phyloP scores from a whole-genome alignment of 2,888 invertebrate genomes.

The Nysson spinosus region DNA sequence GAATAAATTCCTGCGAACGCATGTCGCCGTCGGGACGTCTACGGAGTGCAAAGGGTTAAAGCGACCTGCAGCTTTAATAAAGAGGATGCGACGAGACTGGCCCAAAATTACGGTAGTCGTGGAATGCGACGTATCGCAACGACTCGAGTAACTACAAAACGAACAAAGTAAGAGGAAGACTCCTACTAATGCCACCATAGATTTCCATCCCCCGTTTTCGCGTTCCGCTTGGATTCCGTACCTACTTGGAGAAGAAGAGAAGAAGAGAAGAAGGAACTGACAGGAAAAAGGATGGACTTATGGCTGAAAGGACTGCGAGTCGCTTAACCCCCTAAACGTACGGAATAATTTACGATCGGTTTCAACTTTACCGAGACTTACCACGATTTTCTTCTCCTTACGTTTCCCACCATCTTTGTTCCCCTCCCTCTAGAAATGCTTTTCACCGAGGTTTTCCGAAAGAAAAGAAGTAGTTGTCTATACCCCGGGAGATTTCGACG shows the following conservation, averaged over 20 bases:
- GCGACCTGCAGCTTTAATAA: conserved; percentile 64
- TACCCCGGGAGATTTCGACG: no score
- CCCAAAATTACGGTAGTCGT: conserved; percentile 33
- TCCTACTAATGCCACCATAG: conserved; percentile 62
- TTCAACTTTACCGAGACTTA: conserved; percentile 52
- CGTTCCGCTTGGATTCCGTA: conserved; percentile 48
- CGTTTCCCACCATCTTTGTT: conserved; percentile 35
- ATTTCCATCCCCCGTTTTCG: conserved; percentile 57
- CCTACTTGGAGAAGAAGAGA: not conserved
- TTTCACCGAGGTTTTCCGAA: no score
- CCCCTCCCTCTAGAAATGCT: conserved; percentile 21
- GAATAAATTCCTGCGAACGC: no score
- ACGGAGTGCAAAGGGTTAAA: no score
- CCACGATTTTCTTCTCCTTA: conserved; percentile 43
- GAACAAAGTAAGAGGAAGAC: conserved; percentile 27
- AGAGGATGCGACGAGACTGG: conserved; percentile 43
- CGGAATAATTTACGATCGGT: conserved; percentile 67
- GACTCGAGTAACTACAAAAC: conserved; percentile 3
- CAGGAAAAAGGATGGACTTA: conserved; percentile 29
- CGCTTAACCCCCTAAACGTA: conserved; percentile 64
- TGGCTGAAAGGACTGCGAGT: conserved; percentile 61
- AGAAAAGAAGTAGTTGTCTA: no score
- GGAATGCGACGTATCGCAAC: conserved; percentile 20
- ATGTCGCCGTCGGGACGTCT: no score
- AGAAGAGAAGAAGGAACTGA: not conserved